Evolutionary conservation across 2,888 invertebrate genomes (phyloP), one percentile per base, ranked within the genome.

Genomic region (Ochropleura plecta): DNA sequence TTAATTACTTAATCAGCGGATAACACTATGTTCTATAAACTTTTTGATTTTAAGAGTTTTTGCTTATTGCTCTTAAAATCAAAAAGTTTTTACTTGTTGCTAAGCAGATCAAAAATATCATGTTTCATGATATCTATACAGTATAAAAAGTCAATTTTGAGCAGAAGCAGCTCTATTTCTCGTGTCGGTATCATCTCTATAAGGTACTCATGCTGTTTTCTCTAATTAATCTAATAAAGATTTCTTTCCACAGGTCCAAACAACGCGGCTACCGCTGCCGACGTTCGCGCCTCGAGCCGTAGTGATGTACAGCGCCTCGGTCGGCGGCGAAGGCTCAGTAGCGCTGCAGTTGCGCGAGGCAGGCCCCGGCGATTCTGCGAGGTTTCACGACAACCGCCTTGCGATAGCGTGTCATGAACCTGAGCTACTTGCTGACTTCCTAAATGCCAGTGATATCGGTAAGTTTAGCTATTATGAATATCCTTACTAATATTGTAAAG

Each of bases 361-460:
- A 49, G 97, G 94, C 40, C 95, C 96, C 0, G 95, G 94, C 8
- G 96, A 97, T 75, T 90, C 90, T 18, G 89, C 91, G 10, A 86
- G 93, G 53, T 88, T 97, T 79, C 97, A 97, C 89, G 97, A 97
- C 88, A 98, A 98, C 87, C 97, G 98, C 88, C 97, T 98, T 81
- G 97, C 97, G 87, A 97, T 97, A 90, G 97, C 98, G 85, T 98
- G 98, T 94, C 97, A 98, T 91, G 98, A 98, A 94, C 97, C 98
- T 48, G 98, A 98, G 90, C 97, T 98, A 91, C 96, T 98, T 75
- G 97, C 98, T 66, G 98, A 98, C 93, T 96, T 98, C 90, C 96
- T 98, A 85, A 97, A 98, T 72, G 97, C 97, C 81, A 97, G 97
- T 89, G 97, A 96, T 75, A 95, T 96, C 73, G 95, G 96, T 71